Evolutionary conservation across 2,797 vertebrate genomes (phyloP).

Genomic region (Malacoctenus gilli): DNA sequence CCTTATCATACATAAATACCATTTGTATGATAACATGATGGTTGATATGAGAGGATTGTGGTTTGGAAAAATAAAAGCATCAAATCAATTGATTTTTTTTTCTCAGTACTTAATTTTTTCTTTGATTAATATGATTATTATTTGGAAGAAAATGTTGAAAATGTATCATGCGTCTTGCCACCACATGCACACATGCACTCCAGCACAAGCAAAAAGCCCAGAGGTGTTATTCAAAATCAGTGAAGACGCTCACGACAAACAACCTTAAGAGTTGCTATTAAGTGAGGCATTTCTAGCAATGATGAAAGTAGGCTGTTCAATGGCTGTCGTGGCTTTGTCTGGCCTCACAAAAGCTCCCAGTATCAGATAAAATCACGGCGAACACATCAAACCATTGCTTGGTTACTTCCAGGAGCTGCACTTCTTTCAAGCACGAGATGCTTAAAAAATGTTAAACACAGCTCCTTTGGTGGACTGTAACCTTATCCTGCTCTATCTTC

Average conservation of each 20-base stretch:
- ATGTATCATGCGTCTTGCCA: too few relatives aligned
- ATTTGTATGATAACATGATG: too few relatives aligned
- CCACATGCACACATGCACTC: background rate
- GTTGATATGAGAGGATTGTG: too few relatives aligned
- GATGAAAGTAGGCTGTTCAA: conserved; percentile 60
- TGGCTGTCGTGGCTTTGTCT: conserved; percentile 44
- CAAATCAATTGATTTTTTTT: too few relatives aligned
- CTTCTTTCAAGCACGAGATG: conserved; percentile 20
- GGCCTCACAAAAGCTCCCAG: conserved; percentile 31
- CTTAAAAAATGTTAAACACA: conserved; percentile 36
- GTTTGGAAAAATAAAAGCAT: too few relatives aligned
- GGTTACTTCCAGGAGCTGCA: conserved; percentile 31
- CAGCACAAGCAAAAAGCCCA: conserved; percentile 36
- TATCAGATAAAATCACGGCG: conserved; percentile 45
- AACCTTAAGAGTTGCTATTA: conserved; percentile 41
- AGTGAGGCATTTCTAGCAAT: conserved; percentile 54
- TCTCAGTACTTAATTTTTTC: too few relatives aligned
- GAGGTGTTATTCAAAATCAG: conserved; percentile 45
- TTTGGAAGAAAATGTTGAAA: too few relatives aligned
- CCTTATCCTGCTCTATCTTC: conserved; percentile 4
- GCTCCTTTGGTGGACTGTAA: conserved; percentile 27
- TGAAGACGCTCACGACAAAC: conserved; percentile 50
- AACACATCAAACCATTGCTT: conserved; percentile 56
- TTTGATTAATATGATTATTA: too few relatives aligned
- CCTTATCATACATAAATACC: too few relatives aligned